Conservation (phyloP, 1,140 invertebrate species). For the Heterodera schachtii region DNA sequence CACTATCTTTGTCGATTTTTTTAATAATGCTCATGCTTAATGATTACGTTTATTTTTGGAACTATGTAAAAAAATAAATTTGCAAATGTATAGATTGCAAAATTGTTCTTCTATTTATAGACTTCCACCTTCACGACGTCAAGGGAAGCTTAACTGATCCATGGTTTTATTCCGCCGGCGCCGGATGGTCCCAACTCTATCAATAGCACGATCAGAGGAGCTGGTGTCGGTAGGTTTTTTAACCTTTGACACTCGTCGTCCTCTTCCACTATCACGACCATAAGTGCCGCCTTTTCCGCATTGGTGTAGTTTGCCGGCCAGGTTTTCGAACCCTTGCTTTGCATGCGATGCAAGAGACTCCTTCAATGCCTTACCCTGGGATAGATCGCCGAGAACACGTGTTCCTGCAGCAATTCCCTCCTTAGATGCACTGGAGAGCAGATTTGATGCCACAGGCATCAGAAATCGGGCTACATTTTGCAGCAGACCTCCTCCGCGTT, state of each 20-base stretch:
- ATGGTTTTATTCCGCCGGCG: not conserved
- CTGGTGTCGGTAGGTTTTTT: too few relatives aligned
- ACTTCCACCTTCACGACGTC: too few relatives aligned
- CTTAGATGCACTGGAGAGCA: too few relatives aligned
- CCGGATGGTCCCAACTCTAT: not conserved
- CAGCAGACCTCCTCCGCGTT: too few relatives aligned
- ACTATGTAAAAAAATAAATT: too few relatives aligned
- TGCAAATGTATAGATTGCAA: too few relatives aligned
- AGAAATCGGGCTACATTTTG: too few relatives aligned
- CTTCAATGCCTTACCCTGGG: too few relatives aligned
- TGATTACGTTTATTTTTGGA: not conserved
- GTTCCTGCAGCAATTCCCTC: too few relatives aligned
- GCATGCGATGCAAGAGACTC: slow-evolving; percentile 1
- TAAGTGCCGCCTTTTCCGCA: slow-evolving; percentile 26
- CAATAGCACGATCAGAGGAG: too few relatives aligned
- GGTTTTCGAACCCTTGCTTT: slow-evolving; percentile 4
- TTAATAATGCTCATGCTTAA: not conserved
- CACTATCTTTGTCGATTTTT: slow-evolving; percentile 22
- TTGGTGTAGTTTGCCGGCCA: slow-evolving; percentile 1
- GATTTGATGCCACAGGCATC: too few relatives aligned
- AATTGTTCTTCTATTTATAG: not conserved
- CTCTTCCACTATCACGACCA: slow-evolving; percentile 2
- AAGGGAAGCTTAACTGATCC: slow-evolving; percentile 4
- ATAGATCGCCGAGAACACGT: too few relatives aligned
- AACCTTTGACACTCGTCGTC: not conserved